Conservation (phyloP, 1,140 invertebrate species). For the Phortica variegata region DNA sequence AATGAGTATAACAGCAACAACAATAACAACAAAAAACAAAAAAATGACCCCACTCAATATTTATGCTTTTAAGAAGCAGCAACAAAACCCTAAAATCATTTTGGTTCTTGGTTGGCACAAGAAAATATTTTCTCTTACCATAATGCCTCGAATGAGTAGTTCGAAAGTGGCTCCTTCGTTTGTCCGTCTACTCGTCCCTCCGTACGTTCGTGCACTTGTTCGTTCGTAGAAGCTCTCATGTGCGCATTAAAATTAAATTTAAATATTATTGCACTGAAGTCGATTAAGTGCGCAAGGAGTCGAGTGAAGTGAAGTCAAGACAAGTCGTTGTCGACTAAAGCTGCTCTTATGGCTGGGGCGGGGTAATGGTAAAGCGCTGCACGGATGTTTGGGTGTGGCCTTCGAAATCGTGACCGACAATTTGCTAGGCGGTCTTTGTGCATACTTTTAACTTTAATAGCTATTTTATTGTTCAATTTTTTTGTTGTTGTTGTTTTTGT, state of each 20-base stretch:
- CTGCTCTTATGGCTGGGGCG: not conserved
- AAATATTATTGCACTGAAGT: constrained; percentile 55
- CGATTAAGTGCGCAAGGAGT: constrained; percentile 42
- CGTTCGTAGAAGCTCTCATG: constrained; percentile 38
- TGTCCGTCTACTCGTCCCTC: too few relatives aligned
- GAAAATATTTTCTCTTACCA: not conserved
- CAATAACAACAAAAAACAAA: not conserved
- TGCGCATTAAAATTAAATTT: constrained; percentile 57
- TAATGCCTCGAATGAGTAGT: not conserved
- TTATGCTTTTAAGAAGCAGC: constrained; percentile 26
- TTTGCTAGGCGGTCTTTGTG: constrained; percentile 6
- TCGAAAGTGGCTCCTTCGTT: not conserved
- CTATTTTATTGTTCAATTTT: constrained; percentile 40
- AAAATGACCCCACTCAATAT: constrained; percentile 1
- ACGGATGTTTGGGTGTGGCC: too few relatives aligned
- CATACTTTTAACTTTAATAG: constrained; percentile 49
- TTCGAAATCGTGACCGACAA: too few relatives aligned
- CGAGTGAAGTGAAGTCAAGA: not conserved
- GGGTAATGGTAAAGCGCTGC: too few relatives aligned
- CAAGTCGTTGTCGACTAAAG: not conserved
- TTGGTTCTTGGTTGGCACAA: constrained; percentile 35
- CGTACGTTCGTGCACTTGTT: not conserved
- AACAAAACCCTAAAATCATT: constrained; percentile 36
- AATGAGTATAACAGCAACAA: not conserved
- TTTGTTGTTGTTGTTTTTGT: not conserved